These are phyloP conservation scores for Bugula neritina DNA, from an alignment of 2,888 invertebrate species.

Conservation along the genomic window DNA sequence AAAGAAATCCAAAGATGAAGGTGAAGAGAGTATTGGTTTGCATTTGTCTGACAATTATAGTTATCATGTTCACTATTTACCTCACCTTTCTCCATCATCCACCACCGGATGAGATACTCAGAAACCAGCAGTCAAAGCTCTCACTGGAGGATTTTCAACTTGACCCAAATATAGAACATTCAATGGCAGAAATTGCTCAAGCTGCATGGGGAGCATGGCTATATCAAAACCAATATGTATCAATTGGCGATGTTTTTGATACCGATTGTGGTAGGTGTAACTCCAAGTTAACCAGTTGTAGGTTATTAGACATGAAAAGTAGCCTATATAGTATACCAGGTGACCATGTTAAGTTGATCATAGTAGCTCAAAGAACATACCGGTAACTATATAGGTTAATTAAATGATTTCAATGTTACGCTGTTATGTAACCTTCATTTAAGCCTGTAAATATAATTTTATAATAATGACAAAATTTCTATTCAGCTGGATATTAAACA, in stretches of 20 bases:
- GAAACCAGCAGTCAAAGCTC: background rate
- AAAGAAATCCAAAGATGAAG: background rate
- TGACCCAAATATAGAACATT: background rate
- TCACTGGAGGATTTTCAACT: background rate
- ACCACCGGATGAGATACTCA: slow-evolving; percentile 11
- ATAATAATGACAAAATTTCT: too few species aligned
- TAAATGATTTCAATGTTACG: too few species aligned
- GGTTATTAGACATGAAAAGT: too few species aligned
- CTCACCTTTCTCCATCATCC: slow-evolving; percentile 5
- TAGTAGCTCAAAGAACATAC: too few species aligned
- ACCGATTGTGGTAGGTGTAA: slow-evolving; percentile 5
- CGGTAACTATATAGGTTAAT: too few species aligned
- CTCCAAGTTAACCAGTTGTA: too few species aligned
- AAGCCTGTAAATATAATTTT: too few species aligned
- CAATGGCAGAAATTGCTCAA: background rate
- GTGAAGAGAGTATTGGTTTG: background rate
- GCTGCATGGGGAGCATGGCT: slow-evolving; percentile 15
- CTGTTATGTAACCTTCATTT: too few species aligned
- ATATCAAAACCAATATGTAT: slow-evolving; percentile 7
- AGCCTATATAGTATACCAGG: too few species aligned
- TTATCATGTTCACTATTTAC: background rate
- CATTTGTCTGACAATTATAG: background rate
- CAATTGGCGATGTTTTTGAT: background rate
- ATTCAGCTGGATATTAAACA: too few species aligned
- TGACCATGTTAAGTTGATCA: too few species aligned